Evolutionary conservation across 2,888 invertebrate genomes (phyloP).

Genomic region (Eupithecia dodoneata): DNA sequence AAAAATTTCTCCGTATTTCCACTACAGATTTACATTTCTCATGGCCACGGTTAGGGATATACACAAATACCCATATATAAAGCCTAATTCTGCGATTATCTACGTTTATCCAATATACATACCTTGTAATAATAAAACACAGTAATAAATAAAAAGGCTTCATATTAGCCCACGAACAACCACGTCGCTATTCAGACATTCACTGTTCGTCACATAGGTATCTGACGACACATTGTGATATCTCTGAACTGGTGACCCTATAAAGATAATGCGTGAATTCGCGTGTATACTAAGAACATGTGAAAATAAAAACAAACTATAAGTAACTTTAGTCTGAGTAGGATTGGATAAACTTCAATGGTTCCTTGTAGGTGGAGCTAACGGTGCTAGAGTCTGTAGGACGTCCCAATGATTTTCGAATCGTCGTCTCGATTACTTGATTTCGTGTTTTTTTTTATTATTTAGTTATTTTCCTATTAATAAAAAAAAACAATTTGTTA

Average conservation of each 20-base stretch:
- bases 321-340: too few species aligned
- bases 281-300: conserved; percentile 14
- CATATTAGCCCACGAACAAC: conserved; percentile 45
- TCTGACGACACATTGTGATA: neutral
- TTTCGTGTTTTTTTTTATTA: too few species aligned
- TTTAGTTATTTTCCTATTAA: too few species aligned
- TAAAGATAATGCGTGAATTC: conserved; percentile 48
- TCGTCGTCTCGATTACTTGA: too few species aligned
- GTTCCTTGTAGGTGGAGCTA: too few species aligned
- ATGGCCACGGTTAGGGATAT: neutral
- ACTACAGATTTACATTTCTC: neutral
- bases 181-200: conserved; percentile 38
- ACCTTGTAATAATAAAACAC: conserved; percentile 47
- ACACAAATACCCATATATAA: neutral
- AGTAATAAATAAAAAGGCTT: conserved; percentile 48
- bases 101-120: conserved; percentile 36
- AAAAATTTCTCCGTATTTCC: neutral
- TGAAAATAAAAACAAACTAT: neutral
- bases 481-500: too few species aligned
- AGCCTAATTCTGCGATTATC: too few species aligned
- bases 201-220: conserved; percentile 31
- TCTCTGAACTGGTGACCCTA: conserved; percentile 72
- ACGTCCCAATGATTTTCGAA: too few species aligned
- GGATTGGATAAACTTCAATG: too few species aligned
- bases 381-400: too few species aligned